Evolutionary conservation across 2,888 invertebrate species (phyloP).

Genomic region (Rhagonycha lutea): DNA sequence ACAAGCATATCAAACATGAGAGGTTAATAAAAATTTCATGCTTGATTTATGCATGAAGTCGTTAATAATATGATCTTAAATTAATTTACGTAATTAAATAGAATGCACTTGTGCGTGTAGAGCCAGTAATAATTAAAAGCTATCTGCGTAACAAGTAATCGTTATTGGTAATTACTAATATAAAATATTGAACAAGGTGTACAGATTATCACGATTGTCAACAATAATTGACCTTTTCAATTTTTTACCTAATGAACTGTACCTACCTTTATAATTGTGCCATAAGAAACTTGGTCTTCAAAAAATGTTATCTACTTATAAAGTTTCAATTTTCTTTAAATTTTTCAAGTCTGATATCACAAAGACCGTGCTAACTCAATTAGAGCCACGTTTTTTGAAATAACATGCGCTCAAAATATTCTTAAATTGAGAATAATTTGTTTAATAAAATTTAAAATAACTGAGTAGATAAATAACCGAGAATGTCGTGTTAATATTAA

Average conservation of each 20-base stretch:
- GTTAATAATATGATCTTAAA: too few relatives aligned
- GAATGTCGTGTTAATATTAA: not conserved
- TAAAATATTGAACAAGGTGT: not conserved
- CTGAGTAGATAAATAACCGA: not conserved
- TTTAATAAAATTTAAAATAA: not conserved
- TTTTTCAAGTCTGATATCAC: not conserved
- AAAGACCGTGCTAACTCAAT: not conserved
- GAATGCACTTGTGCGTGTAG: not conserved
- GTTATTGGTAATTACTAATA: not conserved
- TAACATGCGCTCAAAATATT: not conserved
- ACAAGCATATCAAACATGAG: too few relatives aligned
- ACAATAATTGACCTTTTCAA: not conserved
- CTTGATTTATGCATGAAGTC: too few relatives aligned
- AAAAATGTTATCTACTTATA: too few relatives aligned
- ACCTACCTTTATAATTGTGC: too few relatives aligned
- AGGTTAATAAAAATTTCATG: too few relatives aligned
- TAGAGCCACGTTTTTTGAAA: not conserved
- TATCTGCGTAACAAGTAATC: not conserved
- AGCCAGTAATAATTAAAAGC: not conserved
- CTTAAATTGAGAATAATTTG: not conserved
- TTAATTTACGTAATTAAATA: not conserved
- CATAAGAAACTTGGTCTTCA: too few relatives aligned
- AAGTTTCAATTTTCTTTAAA: not conserved
- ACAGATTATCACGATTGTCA: not conserved
- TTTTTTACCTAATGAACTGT: not conserved